These are phyloP conservation scores for Tautogolabrus adspersus DNA, from an alignment of 2,113 vertebrate species.

Conservation along the genomic window DNA sequence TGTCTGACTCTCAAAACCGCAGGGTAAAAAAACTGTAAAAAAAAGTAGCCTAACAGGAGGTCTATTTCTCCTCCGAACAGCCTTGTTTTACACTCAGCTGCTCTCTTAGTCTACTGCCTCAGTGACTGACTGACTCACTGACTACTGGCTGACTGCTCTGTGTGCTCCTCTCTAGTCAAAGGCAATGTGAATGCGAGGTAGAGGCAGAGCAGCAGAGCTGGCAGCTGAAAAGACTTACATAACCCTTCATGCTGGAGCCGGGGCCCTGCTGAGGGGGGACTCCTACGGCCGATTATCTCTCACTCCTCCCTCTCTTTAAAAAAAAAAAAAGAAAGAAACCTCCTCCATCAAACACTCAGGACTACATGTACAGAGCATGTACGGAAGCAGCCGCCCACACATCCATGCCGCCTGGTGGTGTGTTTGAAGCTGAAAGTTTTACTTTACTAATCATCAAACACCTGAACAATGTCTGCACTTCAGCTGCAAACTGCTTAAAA, in stretches of 20 bases:
- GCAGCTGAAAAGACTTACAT: conserved; percentile 76
- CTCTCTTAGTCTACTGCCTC: conserved; percentile 39
- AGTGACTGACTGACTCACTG: conserved; percentile 60
- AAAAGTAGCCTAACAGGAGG: background rate
- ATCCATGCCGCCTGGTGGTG: conserved; percentile 1
- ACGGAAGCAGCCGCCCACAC: conserved; percentile 47
- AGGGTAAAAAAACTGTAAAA: background rate
- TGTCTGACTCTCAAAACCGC: conserved; percentile 6
- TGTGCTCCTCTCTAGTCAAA: conserved; percentile 42
- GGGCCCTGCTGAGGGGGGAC: conserved; percentile 66
- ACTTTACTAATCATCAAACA: background rate
- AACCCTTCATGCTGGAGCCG: conserved; percentile 67
- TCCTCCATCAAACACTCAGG: conserved; percentile 25
- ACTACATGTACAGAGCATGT: conserved; percentile 28
- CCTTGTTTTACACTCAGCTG: conserved; percentile 15
- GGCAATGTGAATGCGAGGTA: conserved; percentile 61
- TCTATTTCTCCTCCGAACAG: background rate
- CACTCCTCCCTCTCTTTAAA: background rate
- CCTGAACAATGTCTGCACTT: background rate
- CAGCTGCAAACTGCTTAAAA: background rate
- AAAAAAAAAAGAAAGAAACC: background rate
- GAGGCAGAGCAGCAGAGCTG: conserved; percentile 62
- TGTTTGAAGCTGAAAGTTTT: background rate
- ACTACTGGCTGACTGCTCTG: conserved; percentile 23
- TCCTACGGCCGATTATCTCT: background rate